phyloP scores from a whole-genome alignment of 2,888 invertebrate genomes.

The Furcula furcula region DNA sequence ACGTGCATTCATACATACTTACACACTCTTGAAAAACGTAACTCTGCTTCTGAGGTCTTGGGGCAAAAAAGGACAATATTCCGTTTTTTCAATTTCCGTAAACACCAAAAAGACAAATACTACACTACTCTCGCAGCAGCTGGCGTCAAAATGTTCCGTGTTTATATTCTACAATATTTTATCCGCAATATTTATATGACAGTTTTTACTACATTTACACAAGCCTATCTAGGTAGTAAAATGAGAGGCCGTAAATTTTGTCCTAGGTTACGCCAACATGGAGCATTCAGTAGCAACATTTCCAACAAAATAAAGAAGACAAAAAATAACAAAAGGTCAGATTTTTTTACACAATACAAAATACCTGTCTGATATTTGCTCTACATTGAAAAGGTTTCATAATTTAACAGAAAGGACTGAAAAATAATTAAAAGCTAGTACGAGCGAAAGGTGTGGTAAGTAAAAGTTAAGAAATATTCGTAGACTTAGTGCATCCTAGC shows the following conservation, averaged over 20 bases:
- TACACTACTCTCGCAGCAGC: background rate
- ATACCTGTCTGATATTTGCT: no score
- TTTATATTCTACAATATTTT: constrained; percentile 1
- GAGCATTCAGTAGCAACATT: background rate
- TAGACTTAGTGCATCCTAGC: no score
- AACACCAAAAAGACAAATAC: background rate
- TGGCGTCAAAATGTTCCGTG: background rate
- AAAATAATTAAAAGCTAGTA: no score
- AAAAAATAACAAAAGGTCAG: background rate
- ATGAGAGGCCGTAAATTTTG: constrained; percentile 1
- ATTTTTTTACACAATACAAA: background rate
- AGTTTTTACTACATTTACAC: constrained; percentile 1
- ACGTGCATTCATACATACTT: no score
- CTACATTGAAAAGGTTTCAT: no score
- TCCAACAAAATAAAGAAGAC: background rate
- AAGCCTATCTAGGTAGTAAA: constrained; percentile 3
- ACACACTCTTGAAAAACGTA: no score
- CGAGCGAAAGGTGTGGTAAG: no score
- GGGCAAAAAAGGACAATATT: no score
- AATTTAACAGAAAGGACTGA: no score
- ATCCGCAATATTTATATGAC: background rate
- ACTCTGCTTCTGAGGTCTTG: no score
- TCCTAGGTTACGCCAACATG: constrained; percentile 1
- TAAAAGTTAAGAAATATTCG: no score
- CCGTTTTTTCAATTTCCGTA: no score